Percentiles rank a stretch among this genome's conserved stretches.
Conservation (phyloP, 2,797 vertebrate species). For the Ataeniobius toweri region DNA sequence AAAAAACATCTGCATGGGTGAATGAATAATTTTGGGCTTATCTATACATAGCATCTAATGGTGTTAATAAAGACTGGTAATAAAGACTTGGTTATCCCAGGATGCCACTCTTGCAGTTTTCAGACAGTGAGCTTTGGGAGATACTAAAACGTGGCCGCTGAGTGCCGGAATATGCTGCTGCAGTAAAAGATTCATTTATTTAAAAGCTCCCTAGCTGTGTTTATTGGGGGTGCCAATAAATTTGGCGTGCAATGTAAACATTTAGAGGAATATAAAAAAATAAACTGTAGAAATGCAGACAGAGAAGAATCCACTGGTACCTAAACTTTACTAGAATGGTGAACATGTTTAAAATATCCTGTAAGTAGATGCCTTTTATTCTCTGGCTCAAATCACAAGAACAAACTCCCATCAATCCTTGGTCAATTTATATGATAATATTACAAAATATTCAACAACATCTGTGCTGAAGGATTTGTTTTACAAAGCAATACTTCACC, state of each 20-base stretch:
- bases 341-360: background rate
- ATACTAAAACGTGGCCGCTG: too few relatives aligned
- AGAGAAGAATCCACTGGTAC: background rate
- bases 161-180: too few relatives aligned
- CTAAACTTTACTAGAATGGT: background rate
- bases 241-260: background rate
- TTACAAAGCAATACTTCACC: slow-evolving; percentile 15
- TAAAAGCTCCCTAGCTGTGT: background rate
- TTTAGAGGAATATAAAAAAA: background rate
- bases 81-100: too few relatives aligned
- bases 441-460: background rate
- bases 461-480: background rate
- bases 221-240: background rate
- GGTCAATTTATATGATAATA: background rate
- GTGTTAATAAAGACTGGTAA: too few relatives aligned
- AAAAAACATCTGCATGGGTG: background rate
- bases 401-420: background rate
- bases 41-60: background rate
- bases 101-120: too few relatives aligned
- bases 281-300: too few relatives aligned
- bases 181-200: too few relatives aligned
- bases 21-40: background rate
- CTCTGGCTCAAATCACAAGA: background rate
- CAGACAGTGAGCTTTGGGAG: too few relatives aligned
- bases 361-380: background rate